These are phyloP conservation scores for Argentina silus DNA, from an alignment of 2,797 vertebrate genomes.

Conservation along the genomic window DNA sequence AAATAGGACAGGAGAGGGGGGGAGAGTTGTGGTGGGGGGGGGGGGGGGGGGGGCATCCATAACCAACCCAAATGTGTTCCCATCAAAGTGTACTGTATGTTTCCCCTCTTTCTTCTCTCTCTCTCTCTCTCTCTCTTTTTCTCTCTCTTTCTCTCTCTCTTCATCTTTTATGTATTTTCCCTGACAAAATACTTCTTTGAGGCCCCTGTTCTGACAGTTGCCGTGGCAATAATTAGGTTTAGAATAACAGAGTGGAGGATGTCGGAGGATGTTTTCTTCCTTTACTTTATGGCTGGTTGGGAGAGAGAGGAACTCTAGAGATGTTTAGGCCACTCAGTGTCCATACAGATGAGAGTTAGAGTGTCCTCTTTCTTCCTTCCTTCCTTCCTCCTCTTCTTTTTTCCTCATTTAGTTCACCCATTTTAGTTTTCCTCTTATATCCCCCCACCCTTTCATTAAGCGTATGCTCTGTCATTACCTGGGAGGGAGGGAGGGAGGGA, in stretches of 20 bases:
- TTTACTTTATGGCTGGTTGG: slow-evolving; percentile 49
- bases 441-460: slow-evolving; percentile 64
- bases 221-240: slow-evolving; percentile 62
- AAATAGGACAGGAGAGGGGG: slow-evolving; percentile 46
- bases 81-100: slow-evolving; percentile 66
- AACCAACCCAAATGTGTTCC: slow-evolving; percentile 53
- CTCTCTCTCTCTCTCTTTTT: not conserved
- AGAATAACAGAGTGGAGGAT: slow-evolving; percentile 50
- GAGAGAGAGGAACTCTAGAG: slow-evolving; percentile 20
- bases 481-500: slow-evolving; percentile 44
- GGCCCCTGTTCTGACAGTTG: slow-evolving; percentile 54
- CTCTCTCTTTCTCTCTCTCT: slow-evolving; percentile 30
- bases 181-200: slow-evolving; percentile 62
- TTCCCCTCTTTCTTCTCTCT: slow-evolving; percentile 29
- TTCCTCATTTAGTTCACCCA: slow-evolving; percentile 7
- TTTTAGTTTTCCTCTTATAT: slow-evolving; percentile 27
- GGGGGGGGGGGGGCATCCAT: slow-evolving; percentile 37
- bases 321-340: slow-evolving; percentile 10
- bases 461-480: slow-evolving; percentile 70
- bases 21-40: slow-evolving; percentile 6
- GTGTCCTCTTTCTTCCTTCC: not conserved
- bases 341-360: not conserved
- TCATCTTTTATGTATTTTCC: slow-evolving; percentile 70
- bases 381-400: slow-evolving; percentile 38
- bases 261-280: slow-evolving; percentile 40